Evolutionary conservation across 92 coral and sea anemone species (phyloP), one percentile per base, ranked within the genome.

Genomic region (Palythoa grandis): DNA sequence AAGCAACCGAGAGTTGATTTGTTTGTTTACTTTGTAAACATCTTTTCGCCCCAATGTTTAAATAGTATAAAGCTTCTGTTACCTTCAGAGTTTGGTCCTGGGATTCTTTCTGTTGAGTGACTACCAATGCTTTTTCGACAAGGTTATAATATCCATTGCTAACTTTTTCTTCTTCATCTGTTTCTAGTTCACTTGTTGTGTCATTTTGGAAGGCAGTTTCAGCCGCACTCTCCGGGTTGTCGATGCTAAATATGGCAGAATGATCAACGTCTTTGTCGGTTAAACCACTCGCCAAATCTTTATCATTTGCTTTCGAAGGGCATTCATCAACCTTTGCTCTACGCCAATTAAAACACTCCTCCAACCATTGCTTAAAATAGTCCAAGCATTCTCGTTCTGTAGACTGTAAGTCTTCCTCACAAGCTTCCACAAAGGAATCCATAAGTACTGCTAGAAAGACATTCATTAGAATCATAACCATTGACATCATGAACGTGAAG

Each of bases 341-440:
- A 1, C 85, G 74, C 39, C 61, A 35, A 52, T 11, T 80, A 48
- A 67, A 80, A 25, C 20, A 80, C 61, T 80, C 74, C 15, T 17
- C 74, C 15, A 80, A 10, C 23, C 37, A 65, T 11, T 80, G 74
- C 61, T 67, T 63, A 22, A 89, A 54, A 73, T 89, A 88, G 11
- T 97, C 97, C 2, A 95, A 85, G 3, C 93, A 88, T 63, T 93
- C 95, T 17, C 85, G 77, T 60, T 97, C 99, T 70, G 87, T 86
- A 37, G 91, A 88, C 75, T 87, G 82, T 17, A 83, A 77, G 50
- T 89, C 72, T 24, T 95, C 93, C 7, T 93, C 96, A n/a, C 92
- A 95, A 11, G 95, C 99, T 29, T 95, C 93, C 35, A 91, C 94
- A 82, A 91, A 97, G 50, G 96, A 87, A 72, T 97, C 99, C 93